Conservation (phyloP, 1,140 invertebrate genomes). For the Pomphorhynchus laevis region DNA sequence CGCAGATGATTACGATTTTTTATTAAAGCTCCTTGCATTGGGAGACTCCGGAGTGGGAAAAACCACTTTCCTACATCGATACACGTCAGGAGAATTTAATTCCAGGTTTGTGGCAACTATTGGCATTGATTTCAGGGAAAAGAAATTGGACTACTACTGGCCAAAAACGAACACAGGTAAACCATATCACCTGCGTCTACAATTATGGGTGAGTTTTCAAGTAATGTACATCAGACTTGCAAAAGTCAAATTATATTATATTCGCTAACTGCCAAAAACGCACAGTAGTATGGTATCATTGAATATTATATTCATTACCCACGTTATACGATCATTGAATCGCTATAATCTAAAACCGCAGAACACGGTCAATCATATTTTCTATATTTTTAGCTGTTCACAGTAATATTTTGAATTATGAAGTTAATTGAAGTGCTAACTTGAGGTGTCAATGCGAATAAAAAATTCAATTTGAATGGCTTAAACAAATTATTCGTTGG, state of each 20-base stretch:
- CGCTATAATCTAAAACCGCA: conserved; percentile 77
- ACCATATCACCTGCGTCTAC: background rate
- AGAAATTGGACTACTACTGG: conserved; percentile 37
- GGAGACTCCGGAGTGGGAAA: conserved; percentile 21
- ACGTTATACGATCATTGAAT: conserved; percentile 47
- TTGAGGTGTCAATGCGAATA: too few relatives aligned
- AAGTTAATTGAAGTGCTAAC: background rate
- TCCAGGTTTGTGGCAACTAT: conserved; percentile 74
- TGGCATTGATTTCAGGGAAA: conserved; percentile 82
- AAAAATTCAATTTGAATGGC: too few relatives aligned
- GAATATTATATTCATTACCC: conserved; percentile 26
- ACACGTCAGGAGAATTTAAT: conserved; percentile 60
- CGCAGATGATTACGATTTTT: conserved; percentile 78
- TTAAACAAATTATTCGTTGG: too few relatives aligned
- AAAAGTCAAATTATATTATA: conserved; percentile 12
- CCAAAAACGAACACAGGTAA: background rate
- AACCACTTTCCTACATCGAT: conserved; percentile 34
- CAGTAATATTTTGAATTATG: background rate
- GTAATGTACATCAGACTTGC: conserved; percentile 13
- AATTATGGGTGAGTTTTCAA: background rate
- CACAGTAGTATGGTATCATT: conserved; percentile 26
- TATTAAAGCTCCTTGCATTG: conserved; percentile 66
- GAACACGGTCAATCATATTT: conserved; percentile 37
- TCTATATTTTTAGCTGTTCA: conserved; percentile 2
- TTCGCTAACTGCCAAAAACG: conserved; percentile 1